Base-by-base conservation (phyloP, 2,113 vertebrate species). In the Megaleporinus macrocephalus region DNA sequence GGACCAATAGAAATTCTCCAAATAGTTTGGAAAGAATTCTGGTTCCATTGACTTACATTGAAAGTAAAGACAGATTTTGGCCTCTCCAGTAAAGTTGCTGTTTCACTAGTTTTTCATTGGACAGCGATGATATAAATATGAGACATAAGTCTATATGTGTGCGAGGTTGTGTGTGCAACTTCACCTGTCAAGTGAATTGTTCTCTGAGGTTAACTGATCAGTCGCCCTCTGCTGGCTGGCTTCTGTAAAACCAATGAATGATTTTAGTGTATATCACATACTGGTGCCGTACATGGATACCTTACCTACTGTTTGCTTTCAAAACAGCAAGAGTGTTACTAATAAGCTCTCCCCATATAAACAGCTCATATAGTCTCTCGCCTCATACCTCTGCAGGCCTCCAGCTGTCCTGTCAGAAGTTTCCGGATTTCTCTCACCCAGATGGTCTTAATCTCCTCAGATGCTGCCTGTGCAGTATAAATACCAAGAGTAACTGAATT, bases 391-490 rank as follows among this genome's bases (percentile, higher is more conserved):
- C 96, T 93, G 87, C 89, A 98, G 1, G 97, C 97, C 86, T 98
- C 94, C 75, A 99, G 92, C 87, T 99, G 98, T 85, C 96, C 96
- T 0, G 98, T 99, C 87, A 99, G 87, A 85, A 99, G 96, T 89
- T 99, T 99, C 74, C 96, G 94, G 83, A 99, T 99, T 92, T 97
- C 97, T 75, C 92, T 96, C 44, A 99, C 96, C 98, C 98, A 99
- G 0, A 95, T 95, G 6, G 95, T 96, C 92, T 99, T 99, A 13
- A 98, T 92, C 77, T 98, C 97, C 49, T 95, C 88, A 0, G 96
- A 96, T 9, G 95, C 93, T 1, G 98, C 98, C 98, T 99, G 22
- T 33, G 20, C 11, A 65, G 4, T 4, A 16, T 41, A 44, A 24
- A 11, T 13, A 74, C n/a, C 26, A 10, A 79, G 20, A 73, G 11